phyloP scores from a whole-genome alignment of 2,113 vertebrate genomes.

The Polypterus bichir region DNA sequence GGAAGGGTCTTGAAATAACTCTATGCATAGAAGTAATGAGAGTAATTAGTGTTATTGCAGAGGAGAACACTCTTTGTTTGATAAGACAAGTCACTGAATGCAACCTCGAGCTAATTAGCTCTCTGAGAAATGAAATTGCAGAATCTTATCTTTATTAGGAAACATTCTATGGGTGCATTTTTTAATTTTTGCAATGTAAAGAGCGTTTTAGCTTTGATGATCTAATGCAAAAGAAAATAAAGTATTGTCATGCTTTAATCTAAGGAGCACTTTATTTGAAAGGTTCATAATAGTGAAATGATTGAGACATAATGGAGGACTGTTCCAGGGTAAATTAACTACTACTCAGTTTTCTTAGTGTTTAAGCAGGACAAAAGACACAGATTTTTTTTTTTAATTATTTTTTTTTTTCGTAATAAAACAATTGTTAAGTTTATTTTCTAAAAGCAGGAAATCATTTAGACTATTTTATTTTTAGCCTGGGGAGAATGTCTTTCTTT shows the following conservation, averaged over 20 bases:
- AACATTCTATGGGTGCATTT: conserved; percentile 12
- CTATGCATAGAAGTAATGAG: conserved; percentile 16
- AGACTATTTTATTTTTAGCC: no score
- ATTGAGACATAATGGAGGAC: conserved; percentile 1
- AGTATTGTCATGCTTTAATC: conserved; percentile 44
- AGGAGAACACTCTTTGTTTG: conserved; percentile 14
- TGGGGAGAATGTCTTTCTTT: no score
- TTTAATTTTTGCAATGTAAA: conserved; percentile 5
- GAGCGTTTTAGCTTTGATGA: conserved; percentile 27
- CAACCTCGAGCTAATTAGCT: conserved; percentile 17
- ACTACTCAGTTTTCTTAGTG: no score
- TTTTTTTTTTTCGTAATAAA: no score
- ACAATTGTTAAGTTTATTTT: no score
- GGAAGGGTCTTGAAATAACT: conserved; percentile 12
- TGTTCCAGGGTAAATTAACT: no score
- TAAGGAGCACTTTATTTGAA: conserved; percentile 30
- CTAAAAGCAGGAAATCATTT: no score
- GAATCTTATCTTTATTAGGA: conserved; percentile 12
- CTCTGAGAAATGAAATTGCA: conserved; percentile 15
- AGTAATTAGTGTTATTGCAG: conserved; percentile 15
- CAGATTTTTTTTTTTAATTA: no score
- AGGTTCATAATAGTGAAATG: not conserved
- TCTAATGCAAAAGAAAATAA: conserved; percentile 27
- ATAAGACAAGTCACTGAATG: conserved; percentile 12
- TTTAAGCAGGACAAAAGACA: no score